A percentile compares a stretch with the other conserved stretches of the same genome.
Evolutionary conservation across 1,140 invertebrate species (phyloP).

Genomic region (Penaeus chinensis): DNA sequence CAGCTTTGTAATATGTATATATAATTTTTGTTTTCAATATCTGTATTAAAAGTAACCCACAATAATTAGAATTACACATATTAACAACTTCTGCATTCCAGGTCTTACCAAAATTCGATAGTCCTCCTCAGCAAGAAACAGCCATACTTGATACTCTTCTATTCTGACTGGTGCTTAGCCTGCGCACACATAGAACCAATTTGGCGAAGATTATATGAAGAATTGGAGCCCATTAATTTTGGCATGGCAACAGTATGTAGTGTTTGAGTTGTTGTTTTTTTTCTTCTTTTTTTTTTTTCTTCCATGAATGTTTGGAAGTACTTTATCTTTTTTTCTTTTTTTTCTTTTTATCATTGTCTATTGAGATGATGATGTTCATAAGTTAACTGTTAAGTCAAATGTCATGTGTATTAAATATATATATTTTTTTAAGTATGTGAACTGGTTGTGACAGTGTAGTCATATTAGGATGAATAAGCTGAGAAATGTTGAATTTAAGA

Average conservation of each 20-base stretch:
- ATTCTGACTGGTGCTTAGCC: constrained; percentile 92
- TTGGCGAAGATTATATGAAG: constrained; percentile 84
- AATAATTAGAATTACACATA: not conserved
- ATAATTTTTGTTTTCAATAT: too few relatives aligned
- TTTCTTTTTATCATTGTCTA: not conserved
- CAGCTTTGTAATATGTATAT: too few relatives aligned
- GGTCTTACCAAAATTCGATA: constrained; percentile 87
- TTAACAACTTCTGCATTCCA: constrained; percentile 69
- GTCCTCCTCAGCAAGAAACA: constrained; percentile 83
- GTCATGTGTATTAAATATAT: too few relatives aligned
- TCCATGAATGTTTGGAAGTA: not conserved
- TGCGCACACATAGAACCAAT: constrained; percentile 85
- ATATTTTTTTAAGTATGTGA: too few relatives aligned
- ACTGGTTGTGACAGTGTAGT: too few relatives aligned
- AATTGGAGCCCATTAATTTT: constrained; percentile 79
- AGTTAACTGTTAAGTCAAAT: not conserved
- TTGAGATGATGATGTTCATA: too few relatives aligned
- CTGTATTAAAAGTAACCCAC: too few relatives aligned
- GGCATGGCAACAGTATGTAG: constrained; percentile 61
- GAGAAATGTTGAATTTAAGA: too few relatives aligned
- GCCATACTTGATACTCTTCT: constrained; percentile 88
- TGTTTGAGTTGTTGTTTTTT: not conserved
- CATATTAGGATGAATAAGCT: too few relatives aligned
- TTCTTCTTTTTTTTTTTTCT: not conserved
- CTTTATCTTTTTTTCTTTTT: constrained; percentile 10